Base-by-base conservation (phyloP, 1,140 invertebrate species). In the Rhynchophorus ferrugineus region DNA sequence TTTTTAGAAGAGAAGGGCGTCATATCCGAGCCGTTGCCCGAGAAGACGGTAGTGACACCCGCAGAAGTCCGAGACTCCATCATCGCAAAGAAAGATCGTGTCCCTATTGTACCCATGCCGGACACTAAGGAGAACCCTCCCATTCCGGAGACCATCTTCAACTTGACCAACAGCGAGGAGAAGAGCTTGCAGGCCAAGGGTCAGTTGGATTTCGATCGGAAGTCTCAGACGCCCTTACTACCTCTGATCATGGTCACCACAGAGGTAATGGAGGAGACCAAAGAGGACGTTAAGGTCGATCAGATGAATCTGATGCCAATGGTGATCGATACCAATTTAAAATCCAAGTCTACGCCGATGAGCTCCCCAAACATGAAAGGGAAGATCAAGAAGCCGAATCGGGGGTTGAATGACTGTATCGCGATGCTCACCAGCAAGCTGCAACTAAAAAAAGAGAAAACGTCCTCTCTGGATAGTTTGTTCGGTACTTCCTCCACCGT, bases 371-470 rank as follows among this genome's bases (percentile, higher is more conserved):
- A 57, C 57, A 22, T 69, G 63, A 62, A 67, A 65, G 48, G 68
- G 58, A 69, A 75, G 69, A 49, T 63, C 1, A 61, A 58, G 47
- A 69, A 73, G 62, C 71, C 63, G 8, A 52, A 44, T 17, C 60
- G 62, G 45, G 68, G 68, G 19, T 59, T 76, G 13, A 75, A 73
- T 59, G 75, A 75, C 61, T 76, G 75, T 61, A 76, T 76, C 20
- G 75, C 75, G 9, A 75, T 76, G 74, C 59, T 76, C 14, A 75
- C 73, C 0, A 73, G 71, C 34, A 76, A 76, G 63, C 57, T 60
- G 18, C 54, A 59, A 19, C 46, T 57, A 29, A 61, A 61, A 41
- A 44, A 44, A 2, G 51, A 54, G 8, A 53, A 56, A 37, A 33
- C 43, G n/a, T 35, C 51, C 11, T 48, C 48, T 8, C 7, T 52